phyloP scores from a whole-genome alignment of 2,113 vertebrate species.

The Amphiprion ocellaris region DNA sequence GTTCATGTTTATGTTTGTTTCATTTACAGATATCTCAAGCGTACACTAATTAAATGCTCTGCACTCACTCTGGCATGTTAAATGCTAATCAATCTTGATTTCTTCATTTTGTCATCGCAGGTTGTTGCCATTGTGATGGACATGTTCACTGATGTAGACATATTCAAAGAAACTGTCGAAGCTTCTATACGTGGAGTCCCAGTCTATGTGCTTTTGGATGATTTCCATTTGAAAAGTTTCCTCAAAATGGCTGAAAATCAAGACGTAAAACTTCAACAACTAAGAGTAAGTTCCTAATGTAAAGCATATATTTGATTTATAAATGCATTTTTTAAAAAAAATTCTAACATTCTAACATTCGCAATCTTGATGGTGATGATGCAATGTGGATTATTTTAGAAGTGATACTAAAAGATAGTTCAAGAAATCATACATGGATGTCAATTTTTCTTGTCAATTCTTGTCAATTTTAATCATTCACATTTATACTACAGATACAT shows the following conservation, averaged over 20 bases:
- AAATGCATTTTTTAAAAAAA: no score
- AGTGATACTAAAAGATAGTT: no score
- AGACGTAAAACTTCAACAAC: constrained; percentile 92
- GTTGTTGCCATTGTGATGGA: constrained; percentile 97
- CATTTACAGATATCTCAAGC: neutral
- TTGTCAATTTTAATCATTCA: neutral
- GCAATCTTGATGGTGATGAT: neutral
- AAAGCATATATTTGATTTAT: neutral
- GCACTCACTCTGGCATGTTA: neutral
- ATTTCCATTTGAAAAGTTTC: constrained; percentile 90
- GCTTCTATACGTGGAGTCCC: constrained; percentile 90
- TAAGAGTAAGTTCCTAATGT: constrained; percentile 87
- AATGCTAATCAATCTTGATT: neutral
- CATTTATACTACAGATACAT: neutral
- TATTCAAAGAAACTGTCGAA: constrained; percentile 95
- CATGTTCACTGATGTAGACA: constrained; percentile 94
- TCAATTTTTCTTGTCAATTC: no score
- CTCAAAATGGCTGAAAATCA: constrained; percentile 93
- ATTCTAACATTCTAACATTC: neutral
- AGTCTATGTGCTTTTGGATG: constrained; percentile 93
- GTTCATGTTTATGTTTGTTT: neutral
- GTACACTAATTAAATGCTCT: neutral
- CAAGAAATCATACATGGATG: neutral
- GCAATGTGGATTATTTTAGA: neutral
- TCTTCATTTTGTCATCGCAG: constrained; percentile 80